phyloP scores from a whole-genome alignment of 2,888 invertebrate species.

The Stictocephala bisonia region DNA sequence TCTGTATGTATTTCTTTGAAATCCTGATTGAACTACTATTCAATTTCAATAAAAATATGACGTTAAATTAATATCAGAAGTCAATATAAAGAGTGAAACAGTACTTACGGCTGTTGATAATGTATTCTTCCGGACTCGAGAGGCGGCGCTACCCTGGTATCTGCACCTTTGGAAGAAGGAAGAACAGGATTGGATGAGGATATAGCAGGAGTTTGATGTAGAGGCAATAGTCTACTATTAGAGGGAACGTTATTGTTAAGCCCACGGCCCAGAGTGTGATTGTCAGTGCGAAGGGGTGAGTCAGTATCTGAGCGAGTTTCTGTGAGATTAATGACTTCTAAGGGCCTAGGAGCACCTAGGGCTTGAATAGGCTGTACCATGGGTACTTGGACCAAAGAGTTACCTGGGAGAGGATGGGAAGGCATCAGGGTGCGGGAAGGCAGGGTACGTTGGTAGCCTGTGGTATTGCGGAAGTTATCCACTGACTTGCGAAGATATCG shows the following conservation, averaged over 20 bases:
- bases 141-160: not conserved
- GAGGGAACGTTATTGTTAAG: not conserved
- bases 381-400: constrained; percentile 14
- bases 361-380: constrained; percentile 2
- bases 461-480: constrained; percentile 89
- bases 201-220: not conserved
- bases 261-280: constrained; percentile 7
- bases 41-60: no score
- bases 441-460: constrained; percentile 78
- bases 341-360: not conserved
- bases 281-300: constrained; percentile 15
- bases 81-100: not conserved
- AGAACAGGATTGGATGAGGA: not conserved
- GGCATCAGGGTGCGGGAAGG: constrained; percentile 50
- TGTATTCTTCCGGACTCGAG: not conserved
- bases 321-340: constrained; percentile 27
- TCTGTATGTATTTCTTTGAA: no score
- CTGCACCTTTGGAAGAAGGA: constrained; percentile 36
- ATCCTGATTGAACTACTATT: no score
- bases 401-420: constrained; percentile 1
- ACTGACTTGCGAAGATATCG: constrained; percentile 91
- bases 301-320: constrained; percentile 23
- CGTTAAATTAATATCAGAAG: not conserved
- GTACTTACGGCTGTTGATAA: constrained; percentile 27
- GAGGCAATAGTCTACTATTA: not conserved